Percentiles rank a stretch among this genome's conserved stretches.
phyloP scores from a whole-genome alignment of 2,113 vertebrate species.

The Chionis minor region DNA sequence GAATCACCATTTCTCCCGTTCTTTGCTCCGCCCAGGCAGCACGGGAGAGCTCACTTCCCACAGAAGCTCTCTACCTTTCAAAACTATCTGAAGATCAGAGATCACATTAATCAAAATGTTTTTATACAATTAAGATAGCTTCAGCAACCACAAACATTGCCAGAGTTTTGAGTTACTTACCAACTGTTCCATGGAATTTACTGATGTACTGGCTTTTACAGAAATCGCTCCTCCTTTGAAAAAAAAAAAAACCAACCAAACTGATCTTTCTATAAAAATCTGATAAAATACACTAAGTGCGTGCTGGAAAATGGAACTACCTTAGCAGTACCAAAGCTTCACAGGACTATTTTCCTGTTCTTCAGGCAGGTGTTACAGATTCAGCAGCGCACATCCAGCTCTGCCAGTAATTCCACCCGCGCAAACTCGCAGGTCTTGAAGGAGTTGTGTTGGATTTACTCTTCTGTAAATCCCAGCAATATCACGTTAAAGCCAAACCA shows the following conservation, averaged over 20 bases:
- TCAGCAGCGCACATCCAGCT: background rate
- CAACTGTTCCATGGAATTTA: background rate
- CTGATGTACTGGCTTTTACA: background rate
- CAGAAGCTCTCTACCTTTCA: background rate
- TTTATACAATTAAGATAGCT: background rate
- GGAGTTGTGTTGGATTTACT: fast-evolving
- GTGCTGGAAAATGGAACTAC: background rate
- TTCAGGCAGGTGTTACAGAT: background rate
- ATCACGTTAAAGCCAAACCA: background rate
- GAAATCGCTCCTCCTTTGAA: background rate
- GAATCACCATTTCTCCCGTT: background rate
- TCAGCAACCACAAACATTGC: background rate
- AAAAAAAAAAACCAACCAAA: too few species aligned
- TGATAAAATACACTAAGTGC: background rate
- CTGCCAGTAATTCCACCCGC: background rate
- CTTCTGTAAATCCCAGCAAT: background rate
- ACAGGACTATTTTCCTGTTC: background rate
- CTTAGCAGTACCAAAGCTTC: background rate
- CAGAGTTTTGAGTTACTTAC: background rate
- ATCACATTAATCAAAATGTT: background rate
- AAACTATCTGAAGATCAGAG: background rate
- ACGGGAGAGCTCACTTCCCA: background rate
- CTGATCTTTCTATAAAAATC: background rate
- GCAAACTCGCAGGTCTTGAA: background rate
- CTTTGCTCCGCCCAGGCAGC: background rate